A percentile compares a stretch with the other conserved stretches of the same genome.
These are phyloP conservation scores for Dermolepida albohirtum DNA, from an alignment of 2,888 invertebrate species.

Conservation along the genomic window DNA sequence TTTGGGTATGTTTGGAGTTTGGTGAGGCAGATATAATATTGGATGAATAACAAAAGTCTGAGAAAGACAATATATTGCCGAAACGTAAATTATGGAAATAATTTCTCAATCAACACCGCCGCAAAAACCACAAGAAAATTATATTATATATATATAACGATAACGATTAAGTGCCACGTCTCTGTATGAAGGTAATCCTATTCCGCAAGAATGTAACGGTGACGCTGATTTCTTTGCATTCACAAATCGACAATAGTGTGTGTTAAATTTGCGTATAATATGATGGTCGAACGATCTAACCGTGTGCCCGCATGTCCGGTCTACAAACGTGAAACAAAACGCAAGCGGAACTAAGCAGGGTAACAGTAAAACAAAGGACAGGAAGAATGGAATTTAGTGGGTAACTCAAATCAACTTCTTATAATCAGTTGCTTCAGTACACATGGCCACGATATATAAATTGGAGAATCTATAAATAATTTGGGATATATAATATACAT, in stretches of 20 bases:
- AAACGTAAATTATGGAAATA: no score
- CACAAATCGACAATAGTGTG: slow-evolving; percentile 37
- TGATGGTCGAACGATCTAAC: slow-evolving; percentile 33
- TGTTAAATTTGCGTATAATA: slow-evolving; percentile 42
- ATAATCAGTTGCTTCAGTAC: neutral
- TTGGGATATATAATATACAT: no score
- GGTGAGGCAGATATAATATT: no score
- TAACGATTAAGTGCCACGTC: no score
- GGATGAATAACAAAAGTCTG: no score
- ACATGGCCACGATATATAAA: no score
- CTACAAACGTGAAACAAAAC: slow-evolving; percentile 40
- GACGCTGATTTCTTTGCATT: slow-evolving; percentile 12
- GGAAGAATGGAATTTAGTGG: slow-evolving; percentile 41
- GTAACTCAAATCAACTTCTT: slow-evolving; percentile 28
- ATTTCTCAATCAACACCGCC: no score
- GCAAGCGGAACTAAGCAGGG: slow-evolving; percentile 45
- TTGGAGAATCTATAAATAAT: no score
- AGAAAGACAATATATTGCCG: no score
- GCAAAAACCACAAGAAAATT: no score
- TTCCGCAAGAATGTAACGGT: slow-evolving; percentile 15
- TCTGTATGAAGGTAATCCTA: slow-evolving; percentile 1
- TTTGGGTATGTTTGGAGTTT: no score
- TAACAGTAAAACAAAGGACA: slow-evolving; percentile 44
- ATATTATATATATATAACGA: no score
- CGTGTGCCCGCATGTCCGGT: slow-evolving; percentile 44